Base-by-base conservation (phyloP, 1,140 invertebrate species). In the Rhynchophorus ferrugineus region DNA sequence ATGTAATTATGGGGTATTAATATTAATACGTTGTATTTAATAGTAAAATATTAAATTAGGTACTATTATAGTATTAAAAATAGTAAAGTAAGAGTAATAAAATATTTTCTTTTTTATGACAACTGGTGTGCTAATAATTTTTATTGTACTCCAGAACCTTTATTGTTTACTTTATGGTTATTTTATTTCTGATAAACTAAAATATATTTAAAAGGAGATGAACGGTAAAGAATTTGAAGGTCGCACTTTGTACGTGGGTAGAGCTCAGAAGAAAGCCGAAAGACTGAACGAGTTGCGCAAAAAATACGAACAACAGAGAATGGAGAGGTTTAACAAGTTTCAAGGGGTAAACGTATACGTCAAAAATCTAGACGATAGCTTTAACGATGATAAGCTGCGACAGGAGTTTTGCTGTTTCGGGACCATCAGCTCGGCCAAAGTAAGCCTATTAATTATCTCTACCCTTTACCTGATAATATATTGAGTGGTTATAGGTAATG, bases 181-280 rank as follows among this genome's bases (percentile, higher is more conserved):
- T n/a, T n/a, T n/a, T n/a, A n/a, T n/a, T n/a, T n/a, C n/a, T n/a
- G n/a, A n/a, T n/a, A n/a, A n/a, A n/a, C n/a, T n/a, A n/a, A n/a
- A n/a, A n/a, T n/a, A n/a, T n/a, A n/a, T n/a, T 39, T 50, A 34
- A 1, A 22, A 54, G 42, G 91, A 91, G 38, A 73, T 97, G 19
- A 95, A 97, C 71, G 89, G 85, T 14, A 89, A 87, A 65, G 91
- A 96, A 62, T 71, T 90, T 43, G 75, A 81, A 36, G 87, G 89
- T 79, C 42, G 89, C 84, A 63, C 77, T 76, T 24, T 95, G 44
- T 95, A 93, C 72, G 91, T 98, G 22, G 95, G 95, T 2, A 83
- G 95, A 59, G 96, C 97, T 36, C 96, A 99, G 70, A 99, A 99
- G 76, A 97, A 97, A 72, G 86, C 87, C n/a, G 96, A 99, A 69